Base-by-base conservation (phyloP, 2,888 invertebrate genomes). In the Chalcis sispes region DNA sequence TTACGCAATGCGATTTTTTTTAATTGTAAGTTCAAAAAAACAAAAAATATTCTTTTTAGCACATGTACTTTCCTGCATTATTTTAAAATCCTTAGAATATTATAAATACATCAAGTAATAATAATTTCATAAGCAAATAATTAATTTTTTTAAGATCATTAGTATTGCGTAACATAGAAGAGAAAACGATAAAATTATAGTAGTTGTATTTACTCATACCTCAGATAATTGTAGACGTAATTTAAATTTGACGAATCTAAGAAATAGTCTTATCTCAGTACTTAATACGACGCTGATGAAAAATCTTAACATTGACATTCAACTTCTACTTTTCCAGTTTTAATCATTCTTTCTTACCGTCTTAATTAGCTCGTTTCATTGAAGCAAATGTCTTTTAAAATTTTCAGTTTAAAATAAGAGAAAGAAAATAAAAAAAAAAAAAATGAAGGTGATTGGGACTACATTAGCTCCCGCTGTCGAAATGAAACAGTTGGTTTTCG, bases 401-500 rank as follows among this genome's bases (percentile, higher is more conserved):
- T 62, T 62, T 15, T 15, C 10, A 15, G n/a, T n/a, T n/a, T 42
- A 42, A 42, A n/a, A n/a, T n/a, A n/a, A n/a, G n/a, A n/a, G 32
- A 40, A 5, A 13, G 13, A 18, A 46, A 42, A n/a, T 46, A 4
- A 36, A 36, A 36, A 29, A 18, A 10, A 4, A 29, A 27, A 59
- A 58, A 48, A 72, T 72, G 72, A 72, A 72, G 29, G 0, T 1
- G 0, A n/a, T 48, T 5, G 15, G 64, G 29, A 32, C 72, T 10
- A 72, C 72, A 1, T 48, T 72, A 10, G 56, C 48, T 25, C 72
- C 72, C 0, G 10, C 58, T 0, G 56, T 58, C 13, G 56, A 72
- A 32, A 54, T 64, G 64, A 56, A 77, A 10, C 78, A 80, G 48
- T 79, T 88, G 4, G 82, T 83, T 1, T 91, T 91, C 82, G 89